Percentiles rank a stretch among this genome's conserved stretches.
phyloP scores from a whole-genome alignment of 1,140 invertebrate species.

The Drosophila watanabei region DNA sequence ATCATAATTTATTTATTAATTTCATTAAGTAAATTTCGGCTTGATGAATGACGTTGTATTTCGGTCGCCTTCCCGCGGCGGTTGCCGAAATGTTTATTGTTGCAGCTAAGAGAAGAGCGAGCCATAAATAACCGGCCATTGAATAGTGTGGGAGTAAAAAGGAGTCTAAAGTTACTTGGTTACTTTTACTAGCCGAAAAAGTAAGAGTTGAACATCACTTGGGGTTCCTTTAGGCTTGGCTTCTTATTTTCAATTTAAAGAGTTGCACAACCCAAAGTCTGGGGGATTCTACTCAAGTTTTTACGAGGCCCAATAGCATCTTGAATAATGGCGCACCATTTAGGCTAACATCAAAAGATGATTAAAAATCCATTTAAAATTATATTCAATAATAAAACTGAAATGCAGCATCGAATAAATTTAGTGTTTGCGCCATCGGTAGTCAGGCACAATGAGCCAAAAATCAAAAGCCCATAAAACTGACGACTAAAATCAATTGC shows the following conservation, averaged over 20 bases:
- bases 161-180: background rate
- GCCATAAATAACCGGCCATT: constrained; percentile 53
- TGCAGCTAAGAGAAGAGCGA: constrained; percentile 42
- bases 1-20: constrained; percentile 84
- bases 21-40: constrained; percentile 80
- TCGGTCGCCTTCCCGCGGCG: constrained; percentile 41
- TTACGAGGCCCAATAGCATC: constrained; percentile 41
- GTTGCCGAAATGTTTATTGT: constrained; percentile 69
- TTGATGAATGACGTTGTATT: constrained; percentile 77
- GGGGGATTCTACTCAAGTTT: constrained; percentile 13
- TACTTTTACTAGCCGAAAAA: constrained; percentile 12
- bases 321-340: constrained; percentile 66
- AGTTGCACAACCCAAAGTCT: constrained; percentile 1
- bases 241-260: background rate
- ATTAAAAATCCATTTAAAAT: constrained; percentile 79
- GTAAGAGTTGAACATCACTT: constrained; percentile 16
- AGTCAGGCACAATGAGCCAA: constrained; percentile 41
- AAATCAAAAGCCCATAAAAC: constrained; percentile 81
- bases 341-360: constrained; percentile 63
- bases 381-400: constrained; percentile 70
- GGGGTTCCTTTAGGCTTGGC: background rate
- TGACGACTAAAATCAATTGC: constrained; percentile 84
- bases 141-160: constrained; percentile 31
- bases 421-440: constrained; percentile 64
- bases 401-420: constrained; percentile 66